Percentiles rank a stretch among this genome's conserved stretches.
phyloP scores from a whole-genome alignment of 2,797 vertebrate species.

The Artibeus lituratus region DNA sequence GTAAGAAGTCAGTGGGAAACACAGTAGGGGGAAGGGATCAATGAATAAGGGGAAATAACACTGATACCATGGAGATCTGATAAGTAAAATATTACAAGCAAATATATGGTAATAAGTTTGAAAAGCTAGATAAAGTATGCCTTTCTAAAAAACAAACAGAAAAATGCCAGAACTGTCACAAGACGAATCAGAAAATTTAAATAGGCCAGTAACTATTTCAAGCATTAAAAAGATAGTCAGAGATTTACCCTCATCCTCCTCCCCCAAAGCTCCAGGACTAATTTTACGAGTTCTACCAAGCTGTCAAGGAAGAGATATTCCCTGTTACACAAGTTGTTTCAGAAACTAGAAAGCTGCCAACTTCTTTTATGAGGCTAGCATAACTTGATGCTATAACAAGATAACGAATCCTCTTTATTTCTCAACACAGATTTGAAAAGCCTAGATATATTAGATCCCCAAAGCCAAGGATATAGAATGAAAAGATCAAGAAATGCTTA shows the following conservation, averaged over 20 bases:
- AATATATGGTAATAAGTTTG: neutral
- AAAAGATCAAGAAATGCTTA: constrained; percentile 1
- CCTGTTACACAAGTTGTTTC: constrained; percentile 24
- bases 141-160: neutral
- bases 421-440: constrained; percentile 17
- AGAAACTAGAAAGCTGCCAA: constrained; percentile 26
- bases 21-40: neutral
- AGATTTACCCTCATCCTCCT: neutral
- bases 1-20: neutral
- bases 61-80: neutral
- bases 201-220: neutral
- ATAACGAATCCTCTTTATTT: neutral
- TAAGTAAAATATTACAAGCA: constrained; percentile 31
- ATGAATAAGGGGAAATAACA: neutral
- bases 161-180: neutral
- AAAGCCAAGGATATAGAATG: neutral
- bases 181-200: neutral
- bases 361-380: neutral
- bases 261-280: neutral
- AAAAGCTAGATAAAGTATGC: constrained; percentile 10
- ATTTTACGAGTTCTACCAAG: neutral
- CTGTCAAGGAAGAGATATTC: neutral
- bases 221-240: constrained; percentile 23
- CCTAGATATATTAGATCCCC: neutral
- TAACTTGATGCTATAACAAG: neutral